Evolutionary conservation across 2,888 invertebrate species (phyloP).

Genomic region (Lacanobia wlatinum): DNA sequence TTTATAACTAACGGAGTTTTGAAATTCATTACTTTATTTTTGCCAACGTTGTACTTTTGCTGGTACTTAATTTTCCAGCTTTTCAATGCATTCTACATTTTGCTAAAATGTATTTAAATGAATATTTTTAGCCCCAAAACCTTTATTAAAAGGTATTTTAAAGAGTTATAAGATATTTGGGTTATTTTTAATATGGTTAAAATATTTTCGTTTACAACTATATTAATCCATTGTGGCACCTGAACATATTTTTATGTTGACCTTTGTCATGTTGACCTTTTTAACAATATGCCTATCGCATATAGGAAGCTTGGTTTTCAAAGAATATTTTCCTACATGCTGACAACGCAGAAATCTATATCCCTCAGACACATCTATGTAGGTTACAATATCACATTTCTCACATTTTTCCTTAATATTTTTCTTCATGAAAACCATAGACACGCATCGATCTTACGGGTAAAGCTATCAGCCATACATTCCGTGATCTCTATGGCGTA

Average conservation of each 20-base stretch:
- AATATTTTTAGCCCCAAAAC: too few species aligned
- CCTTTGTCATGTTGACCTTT: too few species aligned
- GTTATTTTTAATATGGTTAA: too few species aligned
- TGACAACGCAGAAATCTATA: constrained; percentile 1
- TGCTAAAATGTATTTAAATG: too few species aligned
- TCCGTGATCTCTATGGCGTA: constrained; percentile 4
- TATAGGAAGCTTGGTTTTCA: neutral
- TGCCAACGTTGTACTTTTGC: neutral
- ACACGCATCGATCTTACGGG: neutral
- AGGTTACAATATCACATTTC: neutral
- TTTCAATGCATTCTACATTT: too few species aligned
- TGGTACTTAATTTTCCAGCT: neutral
- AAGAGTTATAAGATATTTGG: too few species aligned
- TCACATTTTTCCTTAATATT: constrained; percentile 17
- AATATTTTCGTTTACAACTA: too few species aligned
- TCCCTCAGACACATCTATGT: neutral
- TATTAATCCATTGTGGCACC: too few species aligned
- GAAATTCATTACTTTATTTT: neutral
- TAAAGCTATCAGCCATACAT: constrained; percentile 27
- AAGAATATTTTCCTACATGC: neutral
- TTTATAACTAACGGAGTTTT: too few species aligned
- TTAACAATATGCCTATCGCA: too few species aligned
- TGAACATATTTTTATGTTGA: too few species aligned
- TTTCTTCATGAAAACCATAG: constrained; percentile 24
- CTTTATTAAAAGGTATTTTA: too few species aligned